Evolutionary conservation across 2,797 vertebrate genomes (phyloP).

Genomic region (Margarornis squamiger): DNA sequence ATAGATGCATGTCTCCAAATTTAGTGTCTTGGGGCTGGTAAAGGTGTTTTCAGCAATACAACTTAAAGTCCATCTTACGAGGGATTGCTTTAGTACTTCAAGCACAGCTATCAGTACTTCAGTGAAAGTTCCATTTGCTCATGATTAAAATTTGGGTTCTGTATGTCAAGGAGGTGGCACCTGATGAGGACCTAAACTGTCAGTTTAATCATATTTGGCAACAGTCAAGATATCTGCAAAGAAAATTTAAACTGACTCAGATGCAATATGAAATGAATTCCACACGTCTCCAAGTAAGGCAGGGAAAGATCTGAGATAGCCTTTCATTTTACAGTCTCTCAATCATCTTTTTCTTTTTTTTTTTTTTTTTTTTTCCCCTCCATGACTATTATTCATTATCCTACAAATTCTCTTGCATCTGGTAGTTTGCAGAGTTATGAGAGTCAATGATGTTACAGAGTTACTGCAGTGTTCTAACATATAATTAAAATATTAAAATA

Average conservation of each 20-base stretch:
- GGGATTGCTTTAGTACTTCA: background rate
- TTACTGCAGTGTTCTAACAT: background rate
- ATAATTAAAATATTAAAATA: background rate
- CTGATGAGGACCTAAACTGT: constrained; percentile 19
- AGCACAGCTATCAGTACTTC: background rate
- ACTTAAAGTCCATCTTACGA: background rate
- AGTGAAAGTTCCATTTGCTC: constrained; percentile 20
- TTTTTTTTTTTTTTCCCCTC: accelerated
- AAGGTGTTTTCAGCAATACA: background rate
- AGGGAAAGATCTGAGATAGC: background rate
- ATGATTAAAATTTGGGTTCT: constrained; percentile 27
- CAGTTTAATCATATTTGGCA: constrained; percentile 46
- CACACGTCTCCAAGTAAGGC: background rate
- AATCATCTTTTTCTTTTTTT: background rate
- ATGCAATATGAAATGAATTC: constrained; percentile 54
- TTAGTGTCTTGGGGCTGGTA: background rate
- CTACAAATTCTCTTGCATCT: background rate
- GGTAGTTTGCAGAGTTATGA: background rate
- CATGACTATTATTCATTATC: background rate
- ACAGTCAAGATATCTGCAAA: constrained; percentile 21
- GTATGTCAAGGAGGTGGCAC: background rate
- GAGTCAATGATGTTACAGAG: background rate
- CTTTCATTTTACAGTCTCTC: constrained; percentile 39
- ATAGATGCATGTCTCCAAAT: background rate
- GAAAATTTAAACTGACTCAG: constrained; percentile 38